Base-by-base conservation (phyloP, 2,888 invertebrate species). In the Ganaspis brasiliensis region DNA sequence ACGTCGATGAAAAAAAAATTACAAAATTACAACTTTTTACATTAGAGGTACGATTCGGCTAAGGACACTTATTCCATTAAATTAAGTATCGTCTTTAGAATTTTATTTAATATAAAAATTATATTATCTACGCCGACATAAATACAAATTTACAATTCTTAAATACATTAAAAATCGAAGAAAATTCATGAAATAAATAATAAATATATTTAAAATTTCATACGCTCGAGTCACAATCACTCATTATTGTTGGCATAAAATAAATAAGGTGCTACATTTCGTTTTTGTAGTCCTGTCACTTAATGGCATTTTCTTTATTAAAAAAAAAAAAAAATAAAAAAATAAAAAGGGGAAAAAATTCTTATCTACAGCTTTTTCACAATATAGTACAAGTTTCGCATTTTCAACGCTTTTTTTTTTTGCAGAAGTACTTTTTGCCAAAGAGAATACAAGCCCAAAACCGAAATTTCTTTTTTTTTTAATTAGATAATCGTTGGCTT, bases 101-200 rank as follows among this genome's bases (percentile, higher is more conserved):
- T 79, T n/a, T 77, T 31, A 49, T 73, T 83, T 79, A n/a, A 82
- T 85, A 86, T 87, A 87, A 87, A 87, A 88, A 86, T 84, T 86
- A 83, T 86, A 86, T 86, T 84, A 83, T 85, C 82, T 82, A 87
- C 77, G 81, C 82, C 83, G 87, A 87, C 86, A 91, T 91, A 91
- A 90, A 91, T 91, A 91, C 88, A 88, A 87, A 84, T 86, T 85
- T 86, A 86, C 88, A 89, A 90, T 88, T 90, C 90, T 91, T 90
- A 88, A 83, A 88, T 86, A 86, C 86, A 85, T 78, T 80, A 85
- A 75, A 81, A 84, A 86, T 84, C 86, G 85, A 81, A 83, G 85
- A 87, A 88, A 89, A 87, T 89, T 89, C 89, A 89, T 91, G 88
- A 84, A 91, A 91, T 91, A 90, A 91, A 91, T 91, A 91, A 91